phyloP scores from a whole-genome alignment of 2,113 vertebrate species.

The Ceyx margarethae region DNA sequence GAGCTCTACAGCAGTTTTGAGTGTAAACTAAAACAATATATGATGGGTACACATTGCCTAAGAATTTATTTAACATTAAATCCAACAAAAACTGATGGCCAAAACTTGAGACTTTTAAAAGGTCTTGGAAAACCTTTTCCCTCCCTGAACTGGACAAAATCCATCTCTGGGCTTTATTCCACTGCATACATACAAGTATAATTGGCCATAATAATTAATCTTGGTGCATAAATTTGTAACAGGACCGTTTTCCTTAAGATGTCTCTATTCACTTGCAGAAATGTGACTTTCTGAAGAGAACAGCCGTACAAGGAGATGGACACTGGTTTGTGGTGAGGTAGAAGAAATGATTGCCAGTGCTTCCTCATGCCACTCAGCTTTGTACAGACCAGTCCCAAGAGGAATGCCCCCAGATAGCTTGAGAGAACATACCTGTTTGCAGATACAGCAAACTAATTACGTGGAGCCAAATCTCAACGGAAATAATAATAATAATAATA shows the following conservation, averaged over 20 bases:
- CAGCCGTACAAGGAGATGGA: neutral
- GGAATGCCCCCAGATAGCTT: neutral
- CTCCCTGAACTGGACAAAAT: neutral
- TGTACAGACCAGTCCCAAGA: neutral
- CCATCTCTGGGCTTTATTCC: neutral
- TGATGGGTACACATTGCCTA: neutral
- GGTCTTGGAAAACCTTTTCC: neutral
- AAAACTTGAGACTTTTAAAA: neutral
- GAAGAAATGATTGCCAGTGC: neutral
- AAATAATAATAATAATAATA: conserved; percentile 48
- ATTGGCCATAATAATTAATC: neutral
- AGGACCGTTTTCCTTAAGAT: neutral
- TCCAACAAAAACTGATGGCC: neutral
- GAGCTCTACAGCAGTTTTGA: neutral
- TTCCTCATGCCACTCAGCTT: neutral
- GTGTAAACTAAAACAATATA: neutral
- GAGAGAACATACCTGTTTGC: conserved; percentile 20
- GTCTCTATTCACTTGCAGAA: neutral
- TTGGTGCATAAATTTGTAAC: neutral
- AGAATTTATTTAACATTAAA: neutral
- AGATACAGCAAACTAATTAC: conserved; percentile 33
- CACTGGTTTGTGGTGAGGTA: neutral
- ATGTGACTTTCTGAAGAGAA: neutral
- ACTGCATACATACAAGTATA: neutral
- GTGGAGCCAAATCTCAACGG: neutral